Evolutionary conservation across 2,888 invertebrate genomes (phyloP), one percentile per base, ranked within the genome.

Genomic region (Parochlus steinenii): DNA sequence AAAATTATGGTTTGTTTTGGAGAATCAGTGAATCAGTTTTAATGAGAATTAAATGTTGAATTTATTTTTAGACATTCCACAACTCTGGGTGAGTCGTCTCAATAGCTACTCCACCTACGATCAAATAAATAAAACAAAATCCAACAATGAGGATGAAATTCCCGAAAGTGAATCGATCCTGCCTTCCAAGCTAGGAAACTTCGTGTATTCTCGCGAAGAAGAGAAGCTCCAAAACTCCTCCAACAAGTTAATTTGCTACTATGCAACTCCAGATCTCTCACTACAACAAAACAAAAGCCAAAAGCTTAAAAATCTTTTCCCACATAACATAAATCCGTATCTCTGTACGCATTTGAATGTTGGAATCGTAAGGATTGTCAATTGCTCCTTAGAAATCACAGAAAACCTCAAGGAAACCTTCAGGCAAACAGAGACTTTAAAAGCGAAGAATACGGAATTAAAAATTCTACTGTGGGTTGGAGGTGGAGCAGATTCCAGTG

Each of bases 301-400:
- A 44, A 53, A 51, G 45, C 46, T 43, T 37, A 46, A 47, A 35
- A 51, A 53, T 40, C 56, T 77, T 35, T 50, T 56, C 47, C 70
- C 76, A 5, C 49, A 56, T 22, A 57, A 64, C 45, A 65, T 86
- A 19, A 71, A 80, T 49, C 69, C 81, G 16, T 55, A 67, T 46
- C 61, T 87, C 38, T 89, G 87, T 53, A 82, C 85, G 2, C 87
- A 87, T 56, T 69, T 87, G 40, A 81, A 81, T 52, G 59, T 83
- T 38, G 86, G 77, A 27, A 78, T 81, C 61, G 77, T 75, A 15
- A 52, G 54, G 39, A 62, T 87, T 25, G 50, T 53, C 4, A 69
- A 81, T 47, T 69, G 68, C 43, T 58, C 65, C 6, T 56, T 86
- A 19, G 45, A 56, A 34, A 56, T 81, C 17, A 62, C 63, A 8